Percentiles rank a stretch among this genome's conserved stretches.
Evolutionary conservation across 2,888 invertebrate genomes (phyloP).

Genomic region (Galerucella nymphaeae): DNA sequence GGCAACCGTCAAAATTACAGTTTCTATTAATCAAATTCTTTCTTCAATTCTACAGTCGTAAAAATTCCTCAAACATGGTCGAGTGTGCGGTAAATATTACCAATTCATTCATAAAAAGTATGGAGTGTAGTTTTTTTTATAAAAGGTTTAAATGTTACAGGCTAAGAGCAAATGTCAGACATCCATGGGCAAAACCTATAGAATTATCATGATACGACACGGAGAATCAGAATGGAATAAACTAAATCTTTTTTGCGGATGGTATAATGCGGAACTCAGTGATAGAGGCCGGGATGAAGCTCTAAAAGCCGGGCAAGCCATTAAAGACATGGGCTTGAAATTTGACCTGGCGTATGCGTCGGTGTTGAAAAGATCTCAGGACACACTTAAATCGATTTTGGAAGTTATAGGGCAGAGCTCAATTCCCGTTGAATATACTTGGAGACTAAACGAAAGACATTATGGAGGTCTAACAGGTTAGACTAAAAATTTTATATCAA

Average conservation of each 20-base stretch:
- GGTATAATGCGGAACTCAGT: conserved; percentile 70
- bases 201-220: conserved; percentile 68
- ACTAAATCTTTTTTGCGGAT: conserved; percentile 71
- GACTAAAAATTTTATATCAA: background rate
- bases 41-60: background rate
- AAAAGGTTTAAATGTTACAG: conserved; percentile 8
- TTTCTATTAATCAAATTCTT: background rate
- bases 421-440: conserved; percentile 77
- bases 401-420: conserved; percentile 75
- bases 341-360: conserved; percentile 88
- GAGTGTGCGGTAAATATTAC: background rate
- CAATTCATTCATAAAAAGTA: background rate
- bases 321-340: conserved; percentile 75
- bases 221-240: conserved; percentile 74
- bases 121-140: background rate
- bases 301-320: conserved; percentile 75
- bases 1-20: background rate
- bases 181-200: conserved; percentile 40
- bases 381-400: conserved; percentile 77
- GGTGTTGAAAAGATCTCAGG: conserved; percentile 80
- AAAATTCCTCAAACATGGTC: background rate
- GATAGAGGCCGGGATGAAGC: conserved; percentile 78
- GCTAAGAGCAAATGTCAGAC: conserved; percentile 21
- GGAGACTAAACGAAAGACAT: conserved; percentile 89
- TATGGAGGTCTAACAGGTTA: conserved; percentile 86